Evolutionary conservation across 2,888 invertebrate species (phyloP).

Genomic region (Leistus spinibarbis): DNA sequence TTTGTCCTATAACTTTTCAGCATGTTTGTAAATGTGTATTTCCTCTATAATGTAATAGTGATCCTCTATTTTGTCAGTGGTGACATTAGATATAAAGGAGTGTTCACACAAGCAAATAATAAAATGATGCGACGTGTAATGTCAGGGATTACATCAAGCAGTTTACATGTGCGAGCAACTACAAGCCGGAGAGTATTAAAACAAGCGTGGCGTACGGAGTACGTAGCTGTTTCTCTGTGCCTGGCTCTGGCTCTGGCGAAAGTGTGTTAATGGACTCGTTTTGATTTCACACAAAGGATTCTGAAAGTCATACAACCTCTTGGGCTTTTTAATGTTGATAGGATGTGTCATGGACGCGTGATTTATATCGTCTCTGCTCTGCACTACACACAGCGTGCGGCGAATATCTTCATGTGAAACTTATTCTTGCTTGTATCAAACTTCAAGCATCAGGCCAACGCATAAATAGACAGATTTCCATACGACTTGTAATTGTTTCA

Average conservation of each 20-base stretch:
- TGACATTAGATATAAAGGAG: neutral
- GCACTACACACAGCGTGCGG: too few relatives aligned
- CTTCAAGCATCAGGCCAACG: neutral
- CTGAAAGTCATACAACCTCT: conserved; percentile 4
- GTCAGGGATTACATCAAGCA: neutral
- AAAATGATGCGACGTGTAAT: neutral
- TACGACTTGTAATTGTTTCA: too few relatives aligned
- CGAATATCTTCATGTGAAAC: neutral
- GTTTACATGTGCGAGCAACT: neutral
- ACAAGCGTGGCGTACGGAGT: neutral
- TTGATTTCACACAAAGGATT: neutral
- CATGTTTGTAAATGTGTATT: too few relatives aligned
- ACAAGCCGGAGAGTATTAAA: neutral
- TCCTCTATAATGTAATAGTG: too few relatives aligned
- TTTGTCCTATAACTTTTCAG: too few relatives aligned
- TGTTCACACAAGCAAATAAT: neutral
- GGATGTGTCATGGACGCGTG: neutral
- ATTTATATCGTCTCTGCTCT: neutral
- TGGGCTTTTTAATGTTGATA: neutral
- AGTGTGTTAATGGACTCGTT: neutral
- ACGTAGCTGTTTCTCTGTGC: neutral
- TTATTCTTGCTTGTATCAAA: neutral
- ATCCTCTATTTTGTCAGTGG: neutral
- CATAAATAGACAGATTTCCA: neutral
- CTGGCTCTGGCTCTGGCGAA: neutral